phyloP scores from a whole-genome alignment of 2,797 vertebrate species.

The Myiotriccus ornatus region DNA sequence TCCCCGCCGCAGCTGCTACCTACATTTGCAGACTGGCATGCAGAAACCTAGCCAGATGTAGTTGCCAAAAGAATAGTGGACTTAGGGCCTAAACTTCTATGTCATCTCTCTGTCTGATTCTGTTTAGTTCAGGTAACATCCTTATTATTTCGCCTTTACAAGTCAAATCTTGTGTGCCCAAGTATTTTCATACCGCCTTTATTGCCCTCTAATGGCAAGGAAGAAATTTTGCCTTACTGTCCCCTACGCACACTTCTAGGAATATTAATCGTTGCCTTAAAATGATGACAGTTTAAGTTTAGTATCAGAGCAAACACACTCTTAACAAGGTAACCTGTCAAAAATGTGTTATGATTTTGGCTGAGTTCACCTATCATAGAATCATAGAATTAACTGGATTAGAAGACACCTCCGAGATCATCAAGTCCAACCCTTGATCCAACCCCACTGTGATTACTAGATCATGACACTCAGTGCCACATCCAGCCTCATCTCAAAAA shows the following conservation, averaged over 20 bases:
- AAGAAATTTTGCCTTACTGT: background rate
- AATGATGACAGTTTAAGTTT: background rate
- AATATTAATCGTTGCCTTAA: background rate
- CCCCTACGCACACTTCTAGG: background rate
- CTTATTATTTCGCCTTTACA: background rate
- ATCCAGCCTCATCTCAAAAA: too few species aligned
- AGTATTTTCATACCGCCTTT: background rate
- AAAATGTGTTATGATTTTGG: background rate
- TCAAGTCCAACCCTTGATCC: too few species aligned
- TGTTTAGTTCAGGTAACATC: background rate
- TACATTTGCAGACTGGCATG: background rate
- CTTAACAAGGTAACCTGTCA: background rate
- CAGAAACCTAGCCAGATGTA: background rate
- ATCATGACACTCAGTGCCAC: too few species aligned
- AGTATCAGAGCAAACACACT: background rate
- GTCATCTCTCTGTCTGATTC: background rate
- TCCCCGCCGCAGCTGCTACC: background rate
- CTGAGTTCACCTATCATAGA: background rate
- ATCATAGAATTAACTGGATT: too few species aligned
- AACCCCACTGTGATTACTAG: too few species aligned
- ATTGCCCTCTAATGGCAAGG: background rate
- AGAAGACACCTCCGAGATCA: too few species aligned
- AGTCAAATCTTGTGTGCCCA: background rate
- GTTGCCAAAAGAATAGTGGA: background rate
- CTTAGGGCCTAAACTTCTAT: background rate